phyloP scores from a whole-genome alignment of 2,888 invertebrate species.

The Tridacna crocea region DNA sequence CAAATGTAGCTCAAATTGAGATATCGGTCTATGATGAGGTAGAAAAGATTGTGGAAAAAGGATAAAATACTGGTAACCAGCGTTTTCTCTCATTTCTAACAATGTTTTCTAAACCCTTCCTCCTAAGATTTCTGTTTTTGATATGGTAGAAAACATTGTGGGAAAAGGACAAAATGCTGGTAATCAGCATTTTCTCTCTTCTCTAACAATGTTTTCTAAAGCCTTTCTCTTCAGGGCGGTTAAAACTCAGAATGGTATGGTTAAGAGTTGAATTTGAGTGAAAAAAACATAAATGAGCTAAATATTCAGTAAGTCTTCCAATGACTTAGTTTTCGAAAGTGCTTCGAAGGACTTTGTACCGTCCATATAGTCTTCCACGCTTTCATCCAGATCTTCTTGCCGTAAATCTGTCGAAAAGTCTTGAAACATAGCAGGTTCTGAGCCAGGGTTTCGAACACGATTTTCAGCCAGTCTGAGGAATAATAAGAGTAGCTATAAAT shows the following conservation, averaged over 20 bases:
- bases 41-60: background rate
- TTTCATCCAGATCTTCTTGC: slow-evolving; percentile 75
- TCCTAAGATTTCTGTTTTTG: background rate
- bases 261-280: too few relatives aligned
- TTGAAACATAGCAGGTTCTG: slow-evolving; percentile 28
- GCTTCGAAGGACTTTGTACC: slow-evolving; percentile 74
- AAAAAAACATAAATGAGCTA: slow-evolving; percentile 26
- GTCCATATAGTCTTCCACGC: slow-evolving; percentile 76
- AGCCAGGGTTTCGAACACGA: slow-evolving; percentile 63
- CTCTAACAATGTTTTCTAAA: background rate
- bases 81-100: background rate
- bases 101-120: background rate
- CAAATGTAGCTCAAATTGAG: too few relatives aligned
- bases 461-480: slow-evolving; percentile 74
- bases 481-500: background rate
- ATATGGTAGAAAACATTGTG: too few relatives aligned
- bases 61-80: background rate
- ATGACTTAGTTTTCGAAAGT: slow-evolving; percentile 74
- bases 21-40: too few relatives aligned
- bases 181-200: background rate
- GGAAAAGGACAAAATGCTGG: background rate
- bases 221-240: background rate
- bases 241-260: background rate
- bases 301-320: slow-evolving; percentile 77
- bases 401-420: slow-evolving; percentile 69